These are phyloP conservation scores for Cyanoderma ruficeps DNA, from an alignment of 2,113 vertebrate species.

Conservation along the genomic window DNA sequence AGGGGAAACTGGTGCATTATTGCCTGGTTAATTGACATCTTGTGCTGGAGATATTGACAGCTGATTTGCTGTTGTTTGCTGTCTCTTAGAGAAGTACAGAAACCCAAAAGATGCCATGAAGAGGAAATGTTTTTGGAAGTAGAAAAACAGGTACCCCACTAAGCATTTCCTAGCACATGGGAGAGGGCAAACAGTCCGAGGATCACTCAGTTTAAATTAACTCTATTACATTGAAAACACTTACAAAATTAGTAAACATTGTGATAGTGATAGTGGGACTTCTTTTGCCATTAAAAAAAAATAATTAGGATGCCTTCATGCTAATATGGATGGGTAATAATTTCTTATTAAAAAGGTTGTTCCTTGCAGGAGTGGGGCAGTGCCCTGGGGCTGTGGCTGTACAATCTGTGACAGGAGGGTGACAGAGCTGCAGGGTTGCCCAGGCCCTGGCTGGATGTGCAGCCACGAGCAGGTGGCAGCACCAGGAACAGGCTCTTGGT, in stretches of 20 bases:
- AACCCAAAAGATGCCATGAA: background rate
- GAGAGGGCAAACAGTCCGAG: background rate
- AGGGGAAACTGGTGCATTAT: background rate
- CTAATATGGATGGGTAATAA: background rate
- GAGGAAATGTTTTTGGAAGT: background rate
- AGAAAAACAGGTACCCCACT: background rate
- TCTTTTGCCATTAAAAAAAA: background rate
- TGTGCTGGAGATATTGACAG: background rate
- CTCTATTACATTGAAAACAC: background rate
- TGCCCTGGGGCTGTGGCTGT: background rate
- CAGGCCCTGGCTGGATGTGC: background rate
- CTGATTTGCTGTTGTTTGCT: background rate
- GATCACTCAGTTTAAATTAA: background rate
- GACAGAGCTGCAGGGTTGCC: background rate
- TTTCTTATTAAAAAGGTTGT: background rate
- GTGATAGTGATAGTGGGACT: background rate
- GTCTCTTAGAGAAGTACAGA: background rate
- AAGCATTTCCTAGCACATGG: background rate
- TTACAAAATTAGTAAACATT: background rate
- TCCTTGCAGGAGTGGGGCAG: rapidly evolving
- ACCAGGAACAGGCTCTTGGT: background rate
- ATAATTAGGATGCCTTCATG: background rate
- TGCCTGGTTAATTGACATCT: background rate
- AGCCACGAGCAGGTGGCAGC: background rate
- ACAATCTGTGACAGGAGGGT: background rate